These are phyloP conservation scores for Agapostemon virescens DNA, from an alignment of 2,888 invertebrate species.

Conservation along the genomic window DNA sequence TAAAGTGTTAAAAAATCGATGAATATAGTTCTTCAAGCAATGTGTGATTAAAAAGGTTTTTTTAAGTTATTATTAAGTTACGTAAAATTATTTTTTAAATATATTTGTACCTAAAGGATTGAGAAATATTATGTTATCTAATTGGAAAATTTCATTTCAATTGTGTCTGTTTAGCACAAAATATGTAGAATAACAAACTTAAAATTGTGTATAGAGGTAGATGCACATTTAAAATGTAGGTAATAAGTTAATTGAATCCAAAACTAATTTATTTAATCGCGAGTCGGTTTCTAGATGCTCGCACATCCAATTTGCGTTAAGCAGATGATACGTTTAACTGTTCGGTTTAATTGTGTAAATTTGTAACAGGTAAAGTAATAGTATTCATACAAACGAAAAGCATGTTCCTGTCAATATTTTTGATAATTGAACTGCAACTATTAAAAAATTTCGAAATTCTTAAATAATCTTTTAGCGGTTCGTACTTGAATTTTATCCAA, in stretches of 20 bases:
- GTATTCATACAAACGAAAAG: not conserved
- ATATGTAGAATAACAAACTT: not conserved
- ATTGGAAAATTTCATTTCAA: not conserved
- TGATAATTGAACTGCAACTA: not conserved
- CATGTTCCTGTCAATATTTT: not conserved
- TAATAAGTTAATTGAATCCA: not conserved
- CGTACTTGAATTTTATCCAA: not conserved
- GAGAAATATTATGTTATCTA: not conserved
- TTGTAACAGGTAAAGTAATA: not conserved
- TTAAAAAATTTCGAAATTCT: not conserved
- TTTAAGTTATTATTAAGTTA: not conserved
- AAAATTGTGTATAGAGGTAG: not conserved
- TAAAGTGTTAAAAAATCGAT: too few relatives aligned
- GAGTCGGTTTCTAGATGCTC: not conserved
- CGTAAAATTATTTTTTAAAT: not conserved
- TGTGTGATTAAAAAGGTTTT: not conserved
- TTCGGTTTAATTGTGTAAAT: slow-evolving; percentile 1
- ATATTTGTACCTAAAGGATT: not conserved
- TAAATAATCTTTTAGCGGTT: not conserved
- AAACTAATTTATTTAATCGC: not conserved
- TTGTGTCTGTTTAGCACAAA: not conserved
- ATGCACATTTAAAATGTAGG: not conserved
- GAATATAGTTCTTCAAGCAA: not conserved
- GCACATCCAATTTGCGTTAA: not conserved
- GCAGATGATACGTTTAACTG: not conserved